These are phyloP conservation scores for Podiceps cristatus DNA, from an alignment of 2,113 vertebrate species.

Conservation along the genomic window DNA sequence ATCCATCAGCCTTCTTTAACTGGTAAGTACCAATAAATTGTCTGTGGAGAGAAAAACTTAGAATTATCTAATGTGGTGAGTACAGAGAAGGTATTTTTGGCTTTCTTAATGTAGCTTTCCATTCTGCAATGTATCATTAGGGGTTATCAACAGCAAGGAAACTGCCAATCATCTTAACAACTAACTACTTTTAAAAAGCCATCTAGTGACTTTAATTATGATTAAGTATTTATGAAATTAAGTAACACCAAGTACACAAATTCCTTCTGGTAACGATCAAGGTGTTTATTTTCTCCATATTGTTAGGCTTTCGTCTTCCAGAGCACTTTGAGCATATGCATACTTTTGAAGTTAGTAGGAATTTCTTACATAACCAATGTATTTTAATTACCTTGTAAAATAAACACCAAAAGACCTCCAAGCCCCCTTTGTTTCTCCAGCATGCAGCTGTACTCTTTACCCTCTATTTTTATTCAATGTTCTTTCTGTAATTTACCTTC, in stretches of 20 bases:
- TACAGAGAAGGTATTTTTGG: slow-evolving; percentile 59
- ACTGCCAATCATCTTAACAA: slow-evolving; percentile 77
- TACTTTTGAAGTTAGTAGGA: neutral
- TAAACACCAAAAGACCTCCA: neutral
- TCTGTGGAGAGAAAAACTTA: slow-evolving; percentile 19
- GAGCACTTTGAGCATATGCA: neutral
- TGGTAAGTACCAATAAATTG: slow-evolving; percentile 30
- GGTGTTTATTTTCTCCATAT: slow-evolving; percentile 45
- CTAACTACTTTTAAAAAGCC: slow-evolving; percentile 72
- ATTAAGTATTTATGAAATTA: slow-evolving; percentile 75
- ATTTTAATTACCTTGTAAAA: neutral
- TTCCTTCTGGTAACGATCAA: slow-evolving; percentile 62
- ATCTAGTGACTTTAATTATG: slow-evolving; percentile 75
- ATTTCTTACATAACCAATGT: neutral
- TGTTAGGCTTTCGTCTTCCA: neutral
- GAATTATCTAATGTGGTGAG: slow-evolving; percentile 33
- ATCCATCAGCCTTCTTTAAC: slow-evolving; percentile 42
- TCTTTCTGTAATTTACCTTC: neutral
- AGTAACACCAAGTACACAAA: slow-evolving; percentile 60
- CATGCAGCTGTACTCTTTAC: neutral
- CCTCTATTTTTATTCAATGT: neutral
- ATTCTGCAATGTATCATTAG: slow-evolving; percentile 70
- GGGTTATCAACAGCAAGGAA: slow-evolving; percentile 73
- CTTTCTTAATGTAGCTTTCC: slow-evolving; percentile 64
- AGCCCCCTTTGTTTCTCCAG: neutral